phyloP scores from a whole-genome alignment of 1,140 invertebrate genomes.

The Anadara kagoshimensis region DNA sequence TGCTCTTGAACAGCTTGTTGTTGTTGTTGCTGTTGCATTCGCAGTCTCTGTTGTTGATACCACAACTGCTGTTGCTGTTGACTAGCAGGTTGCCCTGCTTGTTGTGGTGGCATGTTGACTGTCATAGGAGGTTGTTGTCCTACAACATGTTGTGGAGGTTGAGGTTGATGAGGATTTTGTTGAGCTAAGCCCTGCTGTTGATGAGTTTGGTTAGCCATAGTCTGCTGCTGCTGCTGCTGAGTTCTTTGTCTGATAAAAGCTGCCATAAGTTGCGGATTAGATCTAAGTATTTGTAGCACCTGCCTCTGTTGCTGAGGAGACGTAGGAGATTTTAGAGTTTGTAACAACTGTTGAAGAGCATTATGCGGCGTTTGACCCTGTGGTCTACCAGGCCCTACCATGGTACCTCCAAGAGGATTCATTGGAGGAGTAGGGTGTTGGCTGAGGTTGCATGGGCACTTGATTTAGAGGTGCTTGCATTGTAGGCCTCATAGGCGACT shows the following conservation, averaged over 20 bases:
- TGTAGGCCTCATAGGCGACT: constrained; percentile 15
- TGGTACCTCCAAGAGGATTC: constrained; percentile 10
- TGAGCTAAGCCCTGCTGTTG: too few species aligned
- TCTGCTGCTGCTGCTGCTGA: constrained; percentile 69
- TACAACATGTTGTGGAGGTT: too few species aligned
- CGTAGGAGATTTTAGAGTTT: constrained; percentile 89
- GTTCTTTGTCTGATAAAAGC: constrained; percentile 92
- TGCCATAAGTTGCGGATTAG: constrained; percentile 96
- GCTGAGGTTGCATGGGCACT: constrained; percentile 35
- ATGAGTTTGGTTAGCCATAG: too few species aligned
- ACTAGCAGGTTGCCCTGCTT: constrained; percentile 73
- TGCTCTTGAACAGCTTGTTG: constrained; percentile 69
- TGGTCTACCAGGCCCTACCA: constrained; percentile 19
- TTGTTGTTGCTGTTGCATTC: constrained; percentile 71
- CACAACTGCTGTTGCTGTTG: constrained; percentile 50
- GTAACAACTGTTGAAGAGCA: constrained; percentile 89
- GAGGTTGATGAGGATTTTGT: too few species aligned
- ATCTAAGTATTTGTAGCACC: constrained; percentile 93
- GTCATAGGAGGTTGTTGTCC: constrained; percentile 26
- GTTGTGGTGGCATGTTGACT: constrained; percentile 35
- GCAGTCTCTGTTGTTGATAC: constrained; percentile 42
- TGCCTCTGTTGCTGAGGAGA: constrained; percentile 95
- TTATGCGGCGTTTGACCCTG: constrained; percentile 77
- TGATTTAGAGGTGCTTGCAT: constrained; percentile 28
- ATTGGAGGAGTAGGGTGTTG: too few species aligned